Evolutionary conservation across 2,888 invertebrate species (phyloP).

Genomic region (Molanna angustata): DNA sequence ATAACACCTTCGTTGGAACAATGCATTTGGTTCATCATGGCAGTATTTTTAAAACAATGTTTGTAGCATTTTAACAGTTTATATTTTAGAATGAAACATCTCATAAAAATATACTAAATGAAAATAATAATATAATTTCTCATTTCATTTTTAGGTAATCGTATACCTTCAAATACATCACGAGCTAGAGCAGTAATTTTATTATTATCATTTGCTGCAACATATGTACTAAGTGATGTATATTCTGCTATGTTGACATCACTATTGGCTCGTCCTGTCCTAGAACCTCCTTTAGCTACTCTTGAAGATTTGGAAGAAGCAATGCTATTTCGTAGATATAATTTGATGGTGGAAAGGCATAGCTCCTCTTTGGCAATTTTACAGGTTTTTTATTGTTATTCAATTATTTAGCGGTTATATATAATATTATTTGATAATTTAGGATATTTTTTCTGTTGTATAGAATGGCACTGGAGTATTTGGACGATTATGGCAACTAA

Average conservation of each 20-base stretch:
- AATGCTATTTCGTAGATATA: slow-evolving; percentile 62
- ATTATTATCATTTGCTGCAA: slow-evolving; percentile 69
- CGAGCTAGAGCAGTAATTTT: slow-evolving; percentile 68
- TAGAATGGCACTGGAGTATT: slow-evolving; percentile 76
- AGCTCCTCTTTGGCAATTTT: slow-evolving; percentile 69
- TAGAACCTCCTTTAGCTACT: slow-evolving; percentile 67
- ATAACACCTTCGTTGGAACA: slow-evolving; percentile 52
- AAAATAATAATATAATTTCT: neutral
- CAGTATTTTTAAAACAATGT: slow-evolving; percentile 71
- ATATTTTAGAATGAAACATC: too few species aligned
- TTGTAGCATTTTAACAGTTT: slow-evolving; percentile 36
- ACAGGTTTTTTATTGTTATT: slow-evolving; percentile 57
- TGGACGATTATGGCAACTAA: slow-evolving; percentile 64
- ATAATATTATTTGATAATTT: too few species aligned
- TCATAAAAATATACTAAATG: neutral
- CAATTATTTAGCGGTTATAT: neutral
- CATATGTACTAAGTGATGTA: slow-evolving; percentile 75
- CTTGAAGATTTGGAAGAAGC: slow-evolving; percentile 63
- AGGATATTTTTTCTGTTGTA: neutral
- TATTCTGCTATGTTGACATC: slow-evolving; percentile 77
- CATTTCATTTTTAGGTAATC: slow-evolving; percentile 45
- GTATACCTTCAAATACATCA: slow-evolving; percentile 60
- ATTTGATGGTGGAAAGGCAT: slow-evolving; percentile 68
- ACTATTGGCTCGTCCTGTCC: slow-evolving; percentile 67
- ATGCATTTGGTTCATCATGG: slow-evolving; percentile 72